Base-by-base conservation (phyloP, 1,140 invertebrate genomes). In the Acromyrmex charruanus region DNA sequence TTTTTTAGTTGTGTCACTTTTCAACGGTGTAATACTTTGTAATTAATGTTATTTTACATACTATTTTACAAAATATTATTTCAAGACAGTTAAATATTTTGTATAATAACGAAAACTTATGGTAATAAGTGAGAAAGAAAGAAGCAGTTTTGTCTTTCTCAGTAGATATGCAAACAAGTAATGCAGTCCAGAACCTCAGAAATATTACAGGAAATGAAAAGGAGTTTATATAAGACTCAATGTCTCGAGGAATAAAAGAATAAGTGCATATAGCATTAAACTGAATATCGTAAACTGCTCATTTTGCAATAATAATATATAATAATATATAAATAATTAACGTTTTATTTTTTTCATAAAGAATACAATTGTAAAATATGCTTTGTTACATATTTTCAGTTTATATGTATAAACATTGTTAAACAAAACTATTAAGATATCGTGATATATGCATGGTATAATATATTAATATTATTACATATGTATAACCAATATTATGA, bases 171-270 rank as follows among this genome's bases (percentile, higher is more conserved):
- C 82, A 90, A 91, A 88, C 72, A 86, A 79, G 88, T 55, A 79
- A 63, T 39, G 82, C 77, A 79, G 59, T 88, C 82, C 55, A 65
- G 77, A 74, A 82, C 55, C 35, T 66, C 59, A 65, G 88, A 86
- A 88, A 85, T 72, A 87, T 68, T 66, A 71, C 86, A 69, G 55
- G 68, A 86, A 88, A 89, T 86, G 63, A 89, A 86, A 81, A 89
- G 35, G 68, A 69, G 65, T 86, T 86, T 86, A 77, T 86, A 81
- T 86, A 88, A 88, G 74, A 74, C 74, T 65, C 75, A 77, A 49
- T 61, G 58, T 77, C 21, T 9, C 18, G 21, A 65, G 16, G 4
- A 65, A 77, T 31, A 12, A 49, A 65, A 31, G 16, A 44, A 18
- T 63, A 44, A 77, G 16, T 49, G 39, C 16, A 49, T 63, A 10